Conservation (phyloP, 1,140 invertebrate species). For the Vollenhovia emeryi region DNA sequence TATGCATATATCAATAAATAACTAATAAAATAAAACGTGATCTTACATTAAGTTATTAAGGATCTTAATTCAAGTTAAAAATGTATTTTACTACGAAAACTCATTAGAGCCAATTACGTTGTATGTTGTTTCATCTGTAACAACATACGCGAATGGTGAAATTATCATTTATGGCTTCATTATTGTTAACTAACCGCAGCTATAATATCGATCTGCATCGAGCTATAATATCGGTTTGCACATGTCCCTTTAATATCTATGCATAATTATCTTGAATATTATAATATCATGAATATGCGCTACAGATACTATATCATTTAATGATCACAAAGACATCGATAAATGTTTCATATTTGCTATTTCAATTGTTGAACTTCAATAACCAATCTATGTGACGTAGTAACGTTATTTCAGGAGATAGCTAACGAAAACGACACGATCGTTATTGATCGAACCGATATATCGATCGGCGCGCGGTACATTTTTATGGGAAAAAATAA, state of each 20-base stretch:
- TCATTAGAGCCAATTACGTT: not conserved
- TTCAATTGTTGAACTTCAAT: slow-evolving; percentile 41
- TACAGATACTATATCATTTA: slow-evolving; percentile 16
- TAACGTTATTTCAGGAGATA: not conserved
- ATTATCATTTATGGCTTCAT: slow-evolving; percentile 20
- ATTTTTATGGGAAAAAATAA: not conserved
- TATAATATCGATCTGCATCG: not conserved
- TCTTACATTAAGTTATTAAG: not conserved
- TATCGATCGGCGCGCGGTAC: not conserved
- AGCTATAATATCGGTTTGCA: slow-evolving; percentile 6
- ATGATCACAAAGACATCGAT: slow-evolving; percentile 15
- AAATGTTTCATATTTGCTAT: slow-evolving; percentile 14
- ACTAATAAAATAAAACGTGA: not conserved
- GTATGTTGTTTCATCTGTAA: not conserved
- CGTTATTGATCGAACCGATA: not conserved
- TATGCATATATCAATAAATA: no score
- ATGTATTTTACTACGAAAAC: not conserved
- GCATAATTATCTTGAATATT: slow-evolving; percentile 31
- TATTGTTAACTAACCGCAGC: not conserved
- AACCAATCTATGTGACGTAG: not conserved
- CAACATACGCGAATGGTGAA: not conserved
- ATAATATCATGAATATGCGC: slow-evolving; percentile 9
- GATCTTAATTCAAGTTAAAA: not conserved
- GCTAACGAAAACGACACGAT: not conserved
- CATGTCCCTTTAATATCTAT: slow-evolving; percentile 17